Evolutionary conservation across 2,888 invertebrate species (phyloP), one percentile per base, ranked within the genome.

Genomic region (Tridacna gigas): DNA sequence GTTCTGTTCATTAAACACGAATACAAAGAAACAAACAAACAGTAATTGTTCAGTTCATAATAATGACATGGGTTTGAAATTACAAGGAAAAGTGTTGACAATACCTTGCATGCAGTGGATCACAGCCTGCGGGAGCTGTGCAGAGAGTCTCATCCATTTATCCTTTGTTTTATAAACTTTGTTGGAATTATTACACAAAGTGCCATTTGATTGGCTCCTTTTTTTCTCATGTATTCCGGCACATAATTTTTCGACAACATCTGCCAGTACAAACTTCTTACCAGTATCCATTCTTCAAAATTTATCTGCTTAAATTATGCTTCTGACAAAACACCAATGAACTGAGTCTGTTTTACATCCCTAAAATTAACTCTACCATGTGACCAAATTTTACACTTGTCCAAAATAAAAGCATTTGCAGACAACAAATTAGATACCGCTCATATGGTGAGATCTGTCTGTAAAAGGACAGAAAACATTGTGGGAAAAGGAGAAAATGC

Each of bases 21-120:
- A n/a, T n/a, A n/a, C n/a, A n/a, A n/a, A n/a, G n/a, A n/a, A n/a
- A n/a, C n/a, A n/a, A n/a, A n/a, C n/a, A n/a, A n/a, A n/a, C n/a
- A n/a, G n/a, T n/a, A n/a, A n/a, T n/a, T n/a, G n/a, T n/a, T n/a
- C n/a, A n/a, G n/a, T n/a, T n/a, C n/a, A n/a, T 37, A 37, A 37
- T 37, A 37, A 37, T 37, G 37, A 37, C 3, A 7, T 37, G 37
- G 7, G 7, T 37, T 37, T 4, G 37, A 37, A 37, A 56, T 56
- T 5, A 56, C 9, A 3, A 56, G 56, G 56, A 56, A 56, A 56
- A 56, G 3, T 56, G 20, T 22, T 3, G n/a, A 22, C 25, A 22
- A n/a, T 77, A 87, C 87, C 87, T 83, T 81, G 79, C 84, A 87
- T 83, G 47, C 87, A 87, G 20, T 51, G 61, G 22, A 84, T 74